Evolutionary conservation across 37 sponge, comb jelly and placozoan species (phyloP), one percentile per base, ranked within the genome.

Genomic region (Beroe ovata): DNA sequence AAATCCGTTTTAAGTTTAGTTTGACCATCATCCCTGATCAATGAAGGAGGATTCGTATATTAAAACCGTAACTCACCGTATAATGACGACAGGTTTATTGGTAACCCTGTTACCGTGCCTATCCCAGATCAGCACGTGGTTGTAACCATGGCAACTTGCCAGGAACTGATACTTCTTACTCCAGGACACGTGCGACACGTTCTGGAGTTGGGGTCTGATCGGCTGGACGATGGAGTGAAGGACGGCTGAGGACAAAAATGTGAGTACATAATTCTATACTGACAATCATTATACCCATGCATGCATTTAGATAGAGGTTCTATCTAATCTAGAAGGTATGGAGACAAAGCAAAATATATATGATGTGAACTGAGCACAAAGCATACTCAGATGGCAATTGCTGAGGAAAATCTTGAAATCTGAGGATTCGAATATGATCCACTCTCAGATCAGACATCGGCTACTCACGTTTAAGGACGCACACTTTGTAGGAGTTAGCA

Each of bases 141-240:
- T 77, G 84, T 77, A 77, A 77, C 84, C 84, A 77, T 77, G 84
- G 47, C 84, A 77, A 77, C 84, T 77, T 3, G 84, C 84, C 54
- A 77, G 84, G 84, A 77, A 77, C 84, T 77, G 84, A 54, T 77
- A 77, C 84, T 77, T 77, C 47, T 23, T 77, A 25, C 84, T 77
- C 84, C 84, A 77, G 4, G 84, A 77, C 84, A 77, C 84, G 84
- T 77, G 84, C 54, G 84, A 32, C 28, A 77, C 84, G 84, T 77
- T 35, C 47, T 77, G 26, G 16, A 77, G 84, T 40, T 77, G 84
- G 47, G 84, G 84, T 40, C 84, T 42, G 54, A 77, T 22, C 21
- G 84, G 84, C 16, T 77, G 84, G 1, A 21, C n/a, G 54, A 77
- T 77, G 11, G 84, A 38, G 54, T 35, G 26, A 1, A 77, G 38